Conservation (phyloP, 2,888 invertebrate genomes). For the Drosophila rubida region DNA sequence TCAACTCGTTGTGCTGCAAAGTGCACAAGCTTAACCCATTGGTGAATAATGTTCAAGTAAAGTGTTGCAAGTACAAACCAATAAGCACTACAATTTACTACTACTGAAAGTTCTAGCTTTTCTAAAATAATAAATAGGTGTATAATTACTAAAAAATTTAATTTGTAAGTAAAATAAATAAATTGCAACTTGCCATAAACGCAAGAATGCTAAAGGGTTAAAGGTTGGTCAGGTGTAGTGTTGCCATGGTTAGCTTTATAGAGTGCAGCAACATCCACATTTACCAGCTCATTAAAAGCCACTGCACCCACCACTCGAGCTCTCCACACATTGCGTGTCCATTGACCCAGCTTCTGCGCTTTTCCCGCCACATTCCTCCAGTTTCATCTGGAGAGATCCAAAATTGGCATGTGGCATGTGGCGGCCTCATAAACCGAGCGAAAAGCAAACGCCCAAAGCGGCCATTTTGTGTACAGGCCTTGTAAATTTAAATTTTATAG, state of each 20-base stretch:
- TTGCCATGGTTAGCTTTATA: slow-evolving; percentile 63
- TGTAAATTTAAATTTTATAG: slow-evolving; percentile 66
- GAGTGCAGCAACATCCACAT: slow-evolving; percentile 46
- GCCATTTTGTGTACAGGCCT: slow-evolving; percentile 67
- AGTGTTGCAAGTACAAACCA: background rate
- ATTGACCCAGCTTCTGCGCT: slow-evolving; percentile 31
- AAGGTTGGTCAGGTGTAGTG: slow-evolving; percentile 76
- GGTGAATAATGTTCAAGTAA: background rate
- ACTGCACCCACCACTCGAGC: slow-evolving; percentile 65
- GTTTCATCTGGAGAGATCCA: slow-evolving; percentile 2
- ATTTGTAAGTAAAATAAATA: background rate
- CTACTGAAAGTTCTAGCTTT: too few species aligned
- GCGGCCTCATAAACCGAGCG: slow-evolving; percentile 55
- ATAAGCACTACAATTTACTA: too few species aligned
- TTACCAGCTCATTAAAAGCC: slow-evolving; percentile 75
- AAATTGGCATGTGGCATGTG: slow-evolving; percentile 74
- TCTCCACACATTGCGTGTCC: slow-evolving; percentile 56
- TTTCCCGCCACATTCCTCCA: background rate
- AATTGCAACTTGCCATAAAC: background rate
- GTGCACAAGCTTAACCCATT: slow-evolving; percentile 67
- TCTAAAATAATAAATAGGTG: too few species aligned
- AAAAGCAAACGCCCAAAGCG: slow-evolving; percentile 35
- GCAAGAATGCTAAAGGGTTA: slow-evolving; percentile 38
- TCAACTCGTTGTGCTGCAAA: slow-evolving; percentile 57
- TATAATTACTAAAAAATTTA: background rate